These are phyloP conservation scores for Aix galericulata DNA, from an alignment of 2,113 vertebrate species.

Conservation along the genomic window DNA sequence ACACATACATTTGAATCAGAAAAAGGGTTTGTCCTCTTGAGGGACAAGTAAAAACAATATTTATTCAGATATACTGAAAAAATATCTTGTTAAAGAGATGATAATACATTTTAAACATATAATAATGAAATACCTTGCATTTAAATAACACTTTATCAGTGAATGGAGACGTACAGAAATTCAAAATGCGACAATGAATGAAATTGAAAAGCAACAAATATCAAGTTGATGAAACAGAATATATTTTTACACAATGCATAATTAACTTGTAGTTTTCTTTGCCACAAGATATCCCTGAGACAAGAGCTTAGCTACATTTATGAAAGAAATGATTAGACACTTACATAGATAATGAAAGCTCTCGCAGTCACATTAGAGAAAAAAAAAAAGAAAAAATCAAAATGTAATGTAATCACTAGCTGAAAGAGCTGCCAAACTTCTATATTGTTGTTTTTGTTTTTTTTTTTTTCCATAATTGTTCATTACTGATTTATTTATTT, in stretches of 20 bases:
- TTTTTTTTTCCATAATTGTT: background rate
- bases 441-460: background rate
- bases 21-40: background rate
- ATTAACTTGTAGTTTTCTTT: background rate
- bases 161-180: background rate
- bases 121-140: background rate
- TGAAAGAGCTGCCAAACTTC: background rate
- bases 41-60: background rate
- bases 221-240: background rate
- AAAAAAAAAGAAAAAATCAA: background rate
- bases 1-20: background rate
- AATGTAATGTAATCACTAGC: background rate
- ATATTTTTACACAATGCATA: background rate
- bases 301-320: background rate
- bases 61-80: background rate
- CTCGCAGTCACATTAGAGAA: background rate
- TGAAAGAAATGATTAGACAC: background rate
- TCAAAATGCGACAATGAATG: background rate
- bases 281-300: background rate
- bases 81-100: background rate
- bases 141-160: background rate
- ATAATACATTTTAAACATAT: background rate
- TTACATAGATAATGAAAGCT: background rate
- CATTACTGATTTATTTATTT: background rate
- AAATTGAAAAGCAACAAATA: background rate